phyloP scores from a whole-genome alignment of 2,797 vertebrate species.

The Hozukius guyotensis region DNA sequence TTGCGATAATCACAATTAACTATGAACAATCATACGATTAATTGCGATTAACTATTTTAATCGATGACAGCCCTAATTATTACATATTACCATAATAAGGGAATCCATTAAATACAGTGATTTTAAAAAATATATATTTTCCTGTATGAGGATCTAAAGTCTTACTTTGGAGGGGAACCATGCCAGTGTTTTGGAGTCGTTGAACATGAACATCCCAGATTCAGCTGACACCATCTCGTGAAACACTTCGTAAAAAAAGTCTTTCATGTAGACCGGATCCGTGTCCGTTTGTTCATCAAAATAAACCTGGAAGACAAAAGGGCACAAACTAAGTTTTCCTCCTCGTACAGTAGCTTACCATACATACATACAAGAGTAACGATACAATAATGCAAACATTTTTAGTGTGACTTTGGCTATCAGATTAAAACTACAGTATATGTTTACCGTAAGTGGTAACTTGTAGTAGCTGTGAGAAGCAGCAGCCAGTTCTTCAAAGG shows the following conservation, averaged over 20 bases:
- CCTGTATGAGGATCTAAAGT: not conserved
- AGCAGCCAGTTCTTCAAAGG: conserved; percentile 46
- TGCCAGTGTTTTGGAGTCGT: conserved; percentile 87
- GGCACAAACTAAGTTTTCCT: not conserved
- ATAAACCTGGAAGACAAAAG: conserved; percentile 46
- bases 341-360: not conserved
- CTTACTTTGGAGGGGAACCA: conserved; percentile 91
- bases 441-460: conserved; percentile 49
- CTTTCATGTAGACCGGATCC: conserved; percentile 84
- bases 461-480: not conserved
- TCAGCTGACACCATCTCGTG: conserved; percentile 84
- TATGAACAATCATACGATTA: rapidly evolving
- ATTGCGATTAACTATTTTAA: too few species aligned
- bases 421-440: not conserved
- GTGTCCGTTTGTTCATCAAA: too few species aligned
- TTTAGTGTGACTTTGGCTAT: not conserved
- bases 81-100: not conserved
- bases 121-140: not conserved
- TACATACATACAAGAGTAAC: not conserved
- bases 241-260: conserved; percentile 91
- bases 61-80: not conserved
- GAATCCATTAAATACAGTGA: not conserved
- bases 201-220: conserved; percentile 88
- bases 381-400: not conserved
- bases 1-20: too few species aligned